phyloP scores from a whole-genome alignment of 2,113 vertebrate genomes.

The Poeciliopsis prolifica region DNA sequence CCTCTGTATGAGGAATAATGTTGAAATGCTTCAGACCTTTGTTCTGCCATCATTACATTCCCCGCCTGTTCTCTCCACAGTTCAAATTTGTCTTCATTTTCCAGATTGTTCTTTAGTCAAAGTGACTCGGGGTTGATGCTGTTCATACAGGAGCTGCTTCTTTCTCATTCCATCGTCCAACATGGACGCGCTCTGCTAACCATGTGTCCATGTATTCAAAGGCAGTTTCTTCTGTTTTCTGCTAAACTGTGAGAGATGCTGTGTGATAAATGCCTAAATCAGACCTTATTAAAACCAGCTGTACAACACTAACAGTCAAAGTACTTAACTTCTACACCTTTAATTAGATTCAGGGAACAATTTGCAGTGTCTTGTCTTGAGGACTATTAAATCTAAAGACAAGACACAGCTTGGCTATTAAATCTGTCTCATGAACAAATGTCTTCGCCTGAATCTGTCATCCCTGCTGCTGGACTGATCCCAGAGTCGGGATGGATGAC shows the following conservation, averaged over 20 bases:
- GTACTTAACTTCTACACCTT: not conserved
- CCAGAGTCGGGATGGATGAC: not conserved
- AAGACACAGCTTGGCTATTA: not conserved
- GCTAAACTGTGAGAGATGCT: not conserved
- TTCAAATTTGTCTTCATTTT: not conserved
- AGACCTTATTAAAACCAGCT: not conserved
- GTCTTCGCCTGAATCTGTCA: not conserved
- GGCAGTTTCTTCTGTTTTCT: not conserved
- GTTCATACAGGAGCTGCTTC: not conserved
- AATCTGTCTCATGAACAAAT: not conserved
- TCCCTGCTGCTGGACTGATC: constrained; percentile 15
- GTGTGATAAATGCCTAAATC: not conserved
- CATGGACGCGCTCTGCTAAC: not conserved
- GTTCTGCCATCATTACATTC: not conserved
- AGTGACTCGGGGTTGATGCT: not conserved
- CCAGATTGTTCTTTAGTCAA: not conserved
- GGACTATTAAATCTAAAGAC: no score
- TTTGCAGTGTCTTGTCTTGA: not conserved
- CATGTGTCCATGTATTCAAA: not conserved
- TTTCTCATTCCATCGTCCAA: not conserved
- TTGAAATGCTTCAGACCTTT: not conserved
- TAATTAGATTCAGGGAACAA: constrained; percentile 4
- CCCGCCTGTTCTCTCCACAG: not conserved
- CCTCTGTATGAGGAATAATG: not conserved
- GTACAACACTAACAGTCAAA: not conserved